These are phyloP conservation scores for Alethe castanea DNA, from an alignment of 2,113 vertebrate species.

Conservation along the genomic window DNA sequence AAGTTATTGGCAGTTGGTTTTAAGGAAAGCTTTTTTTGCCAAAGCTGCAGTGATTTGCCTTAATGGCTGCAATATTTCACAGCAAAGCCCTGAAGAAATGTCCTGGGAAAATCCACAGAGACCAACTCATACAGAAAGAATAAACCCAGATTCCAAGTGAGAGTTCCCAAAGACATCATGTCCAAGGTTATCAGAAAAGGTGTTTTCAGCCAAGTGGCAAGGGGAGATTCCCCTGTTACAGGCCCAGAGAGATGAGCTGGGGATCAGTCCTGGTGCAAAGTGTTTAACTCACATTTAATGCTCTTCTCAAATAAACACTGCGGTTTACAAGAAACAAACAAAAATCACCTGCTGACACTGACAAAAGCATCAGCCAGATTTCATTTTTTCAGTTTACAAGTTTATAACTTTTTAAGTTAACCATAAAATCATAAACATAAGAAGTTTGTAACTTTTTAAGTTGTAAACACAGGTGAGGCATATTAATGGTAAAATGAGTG, in stretches of 20 bases:
- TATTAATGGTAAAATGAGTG: neutral
- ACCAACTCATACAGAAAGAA: neutral
- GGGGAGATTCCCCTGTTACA: neutral
- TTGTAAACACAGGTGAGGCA: neutral
- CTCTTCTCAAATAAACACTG: neutral
- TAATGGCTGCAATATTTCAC: slow-evolving; percentile 37
- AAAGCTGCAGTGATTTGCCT: slow-evolving; percentile 12
- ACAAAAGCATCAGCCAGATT: neutral
- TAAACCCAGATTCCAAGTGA: neutral
- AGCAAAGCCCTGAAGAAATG: neutral
- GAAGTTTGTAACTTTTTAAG: neutral
- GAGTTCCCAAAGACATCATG: neutral
- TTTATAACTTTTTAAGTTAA: neutral
- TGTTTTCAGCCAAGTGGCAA: neutral
- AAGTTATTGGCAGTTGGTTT: neutral
- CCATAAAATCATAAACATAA: neutral
- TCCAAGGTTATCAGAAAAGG: neutral
- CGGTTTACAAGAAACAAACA: neutral
- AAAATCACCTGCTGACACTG: neutral
- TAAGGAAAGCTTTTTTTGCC: slow-evolving; percentile 1
- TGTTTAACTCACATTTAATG: neutral
- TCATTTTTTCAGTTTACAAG: neutral
- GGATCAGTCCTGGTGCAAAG: neutral
- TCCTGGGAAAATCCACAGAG: neutral
- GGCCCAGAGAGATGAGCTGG: neutral